Conservation (phyloP, 1,140 invertebrate genomes). For the Rhopalosiphum padi region DNA sequence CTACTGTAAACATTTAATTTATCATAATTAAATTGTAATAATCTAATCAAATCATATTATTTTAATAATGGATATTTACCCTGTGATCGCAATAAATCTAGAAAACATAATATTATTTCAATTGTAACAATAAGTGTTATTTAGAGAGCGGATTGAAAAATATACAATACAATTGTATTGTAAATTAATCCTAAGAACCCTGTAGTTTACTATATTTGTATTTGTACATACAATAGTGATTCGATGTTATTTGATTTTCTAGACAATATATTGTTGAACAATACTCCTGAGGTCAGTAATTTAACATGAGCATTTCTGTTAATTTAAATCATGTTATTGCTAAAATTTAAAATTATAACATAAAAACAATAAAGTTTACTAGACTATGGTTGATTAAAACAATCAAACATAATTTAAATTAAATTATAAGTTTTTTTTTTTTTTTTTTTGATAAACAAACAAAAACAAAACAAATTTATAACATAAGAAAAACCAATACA, state of each 20-base stretch:
- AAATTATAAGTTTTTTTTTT: background rate
- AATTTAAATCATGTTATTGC: background rate
- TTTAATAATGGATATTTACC: background rate
- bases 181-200: background rate
- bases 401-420: background rate
- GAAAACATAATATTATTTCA: background rate
- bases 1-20: background rate
- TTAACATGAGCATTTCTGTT: slow-evolving; percentile 7
- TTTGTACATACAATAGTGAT: background rate
- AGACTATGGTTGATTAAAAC: background rate
- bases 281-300: background rate
- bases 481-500: slow-evolving; percentile 7
- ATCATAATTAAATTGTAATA: background rate
- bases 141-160: background rate
- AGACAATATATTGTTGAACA: background rate
- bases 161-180: background rate
- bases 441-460: background rate
- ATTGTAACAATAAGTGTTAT: background rate
- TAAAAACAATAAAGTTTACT: background rate
- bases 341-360: background rate
- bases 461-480: slow-evolving; percentile 14
- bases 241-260: background rate
- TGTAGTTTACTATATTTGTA: background rate
- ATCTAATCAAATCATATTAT: background rate
- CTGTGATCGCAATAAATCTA: background rate